phyloP scores from a whole-genome alignment of 2,888 invertebrate species.

The Orthosia gracilis region DNA sequence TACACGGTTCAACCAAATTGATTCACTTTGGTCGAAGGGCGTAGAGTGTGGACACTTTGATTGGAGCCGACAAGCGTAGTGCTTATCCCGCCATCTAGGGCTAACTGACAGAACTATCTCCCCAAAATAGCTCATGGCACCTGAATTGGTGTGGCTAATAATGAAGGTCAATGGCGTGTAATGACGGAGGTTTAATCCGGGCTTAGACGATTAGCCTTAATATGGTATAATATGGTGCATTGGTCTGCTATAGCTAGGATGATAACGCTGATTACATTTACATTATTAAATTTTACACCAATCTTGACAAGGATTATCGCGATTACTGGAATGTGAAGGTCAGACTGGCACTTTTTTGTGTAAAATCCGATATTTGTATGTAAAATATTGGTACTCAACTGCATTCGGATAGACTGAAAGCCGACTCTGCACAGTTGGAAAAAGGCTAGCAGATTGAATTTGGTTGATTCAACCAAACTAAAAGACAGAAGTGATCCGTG shows the following conservation, averaged over 20 bases:
- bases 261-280: too few species aligned
- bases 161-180: neutral
- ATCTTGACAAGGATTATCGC: too few species aligned
- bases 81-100: neutral
- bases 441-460: neutral
- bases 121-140: neutral
- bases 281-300: too few species aligned
- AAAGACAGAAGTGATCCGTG: constrained; percentile 6
- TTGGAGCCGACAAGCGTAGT: neutral
- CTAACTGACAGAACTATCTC: neutral
- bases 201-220: too few species aligned
- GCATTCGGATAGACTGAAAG: neutral
- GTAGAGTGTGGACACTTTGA: neutral
- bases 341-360: too few species aligned
- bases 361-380: neutral
- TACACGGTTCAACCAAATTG: constrained; percentile 19
- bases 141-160: neutral
- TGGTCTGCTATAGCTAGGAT: too few species aligned
- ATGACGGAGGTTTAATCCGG: too few species aligned
- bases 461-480: neutral
- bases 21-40: neutral
- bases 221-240: too few species aligned
- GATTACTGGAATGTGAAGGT: too few species aligned
- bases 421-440: neutral
- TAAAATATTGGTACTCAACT: neutral